These are phyloP conservation scores for Trissonchulus sp. DNA, from an alignment of 2,888 invertebrate species.

Conservation along the genomic window DNA sequence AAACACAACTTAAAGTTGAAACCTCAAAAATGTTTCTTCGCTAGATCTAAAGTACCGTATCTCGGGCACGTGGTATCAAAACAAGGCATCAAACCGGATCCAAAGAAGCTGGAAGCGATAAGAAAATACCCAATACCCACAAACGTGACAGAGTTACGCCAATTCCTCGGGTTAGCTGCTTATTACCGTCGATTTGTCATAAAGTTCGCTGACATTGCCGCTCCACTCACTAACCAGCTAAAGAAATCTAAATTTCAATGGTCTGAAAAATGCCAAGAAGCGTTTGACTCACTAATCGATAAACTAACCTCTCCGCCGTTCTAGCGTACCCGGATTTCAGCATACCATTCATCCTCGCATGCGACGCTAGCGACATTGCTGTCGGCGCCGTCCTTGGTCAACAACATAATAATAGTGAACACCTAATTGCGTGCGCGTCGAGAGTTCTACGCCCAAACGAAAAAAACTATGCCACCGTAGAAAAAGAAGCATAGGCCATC, in stretches of 20 bases:
- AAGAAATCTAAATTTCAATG: slow-evolving; percentile 4
- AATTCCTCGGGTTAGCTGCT: background rate
- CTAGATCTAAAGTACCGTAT: background rate
- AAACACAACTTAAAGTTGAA: too few relatives aligned
- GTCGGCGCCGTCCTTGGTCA: too few relatives aligned
- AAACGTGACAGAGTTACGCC: background rate
- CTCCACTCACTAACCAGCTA: background rate
- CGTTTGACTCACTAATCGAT: background rate
- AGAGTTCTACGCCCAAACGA: too few relatives aligned
- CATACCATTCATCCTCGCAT: background rate
- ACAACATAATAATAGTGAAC: too few relatives aligned
- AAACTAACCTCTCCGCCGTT: background rate
- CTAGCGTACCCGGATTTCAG: background rate
- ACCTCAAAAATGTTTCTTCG: slow-evolving; percentile 3
- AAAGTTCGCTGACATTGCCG: background rate
- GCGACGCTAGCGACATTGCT: too few relatives aligned
- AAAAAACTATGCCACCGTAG: too few relatives aligned
- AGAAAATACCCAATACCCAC: background rate
- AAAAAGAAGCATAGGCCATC: too few relatives aligned
- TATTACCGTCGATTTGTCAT: slow-evolving; percentile 10
- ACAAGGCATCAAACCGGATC: background rate
- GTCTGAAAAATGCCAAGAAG: slow-evolving; percentile 3
- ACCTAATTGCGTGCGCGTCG: too few relatives aligned
- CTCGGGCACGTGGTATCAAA: background rate
- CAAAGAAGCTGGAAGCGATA: background rate